phyloP scores from a whole-genome alignment of 1,140 invertebrate species.

The Kradibia gibbosae region DNA sequence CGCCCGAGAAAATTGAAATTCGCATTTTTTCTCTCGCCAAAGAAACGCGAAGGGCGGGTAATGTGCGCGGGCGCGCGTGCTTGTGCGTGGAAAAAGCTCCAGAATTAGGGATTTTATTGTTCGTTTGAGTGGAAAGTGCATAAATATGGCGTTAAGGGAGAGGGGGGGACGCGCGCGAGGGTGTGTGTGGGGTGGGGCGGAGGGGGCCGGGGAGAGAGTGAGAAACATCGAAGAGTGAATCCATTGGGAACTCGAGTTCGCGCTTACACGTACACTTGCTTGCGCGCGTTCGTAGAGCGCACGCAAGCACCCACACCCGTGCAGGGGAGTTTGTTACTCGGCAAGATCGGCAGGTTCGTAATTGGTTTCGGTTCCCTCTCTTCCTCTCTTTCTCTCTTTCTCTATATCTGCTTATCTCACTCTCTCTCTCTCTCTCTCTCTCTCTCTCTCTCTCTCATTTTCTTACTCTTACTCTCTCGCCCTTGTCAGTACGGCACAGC shows the following conservation, averaged over 20 bases:
- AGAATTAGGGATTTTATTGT: conserved; percentile 14
- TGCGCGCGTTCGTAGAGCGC: not conserved
- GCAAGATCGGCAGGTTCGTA: conserved; percentile 43
- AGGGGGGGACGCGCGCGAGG: not conserved
- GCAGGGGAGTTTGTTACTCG: conserved; percentile 19
- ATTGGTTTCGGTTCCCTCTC: conserved; percentile 43
- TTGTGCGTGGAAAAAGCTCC: not conserved
- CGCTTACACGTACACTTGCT: not conserved
- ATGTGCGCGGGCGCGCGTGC: not conserved
- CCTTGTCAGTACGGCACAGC: not conserved
- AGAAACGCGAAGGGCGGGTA: not conserved
- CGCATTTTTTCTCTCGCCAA: not conserved
- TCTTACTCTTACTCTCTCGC: not conserved
- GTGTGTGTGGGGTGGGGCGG: not conserved
- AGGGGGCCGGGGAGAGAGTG: not conserved
- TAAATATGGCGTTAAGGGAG: not conserved
- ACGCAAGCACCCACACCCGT: not conserved
- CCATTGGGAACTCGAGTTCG: not conserved
- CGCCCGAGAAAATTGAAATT: conserved; percentile 24
- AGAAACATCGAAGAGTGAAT: conserved; percentile 7
- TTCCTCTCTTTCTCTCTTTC: not conserved
- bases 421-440: not conserved
- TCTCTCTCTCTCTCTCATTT: not conserved
- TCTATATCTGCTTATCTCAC: not conserved
- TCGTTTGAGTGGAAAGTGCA: not conserved